phyloP scores from a whole-genome alignment of 2,888 invertebrate species.

The Opisthograptis luteolata region DNA sequence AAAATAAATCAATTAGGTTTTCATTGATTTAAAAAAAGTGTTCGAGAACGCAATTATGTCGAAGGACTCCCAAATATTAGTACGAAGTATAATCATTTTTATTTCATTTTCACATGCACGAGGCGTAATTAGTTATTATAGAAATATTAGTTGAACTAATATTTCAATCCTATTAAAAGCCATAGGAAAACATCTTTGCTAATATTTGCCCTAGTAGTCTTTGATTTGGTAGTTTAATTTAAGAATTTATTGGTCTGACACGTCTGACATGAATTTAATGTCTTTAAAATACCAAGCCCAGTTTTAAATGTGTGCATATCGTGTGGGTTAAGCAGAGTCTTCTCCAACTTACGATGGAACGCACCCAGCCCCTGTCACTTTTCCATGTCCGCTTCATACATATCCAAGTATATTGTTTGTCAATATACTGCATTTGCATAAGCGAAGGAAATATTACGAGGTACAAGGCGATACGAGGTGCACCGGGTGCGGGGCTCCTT shows the following conservation, averaged over 20 bases:
- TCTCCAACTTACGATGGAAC: conserved; percentile 33
- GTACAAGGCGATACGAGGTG: conserved; percentile 19
- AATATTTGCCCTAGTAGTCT: conserved; percentile 22
- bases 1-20: neutral
- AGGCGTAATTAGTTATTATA: too few relatives aligned
- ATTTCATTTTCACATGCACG: too few relatives aligned
- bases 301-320: conserved; percentile 32
- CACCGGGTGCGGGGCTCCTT: conserved; percentile 27
- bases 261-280: conserved; percentile 16
- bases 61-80: too few relatives aligned
- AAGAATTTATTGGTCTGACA: conserved; percentile 14
- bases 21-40: neutral
- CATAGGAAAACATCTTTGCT: conserved; percentile 16
- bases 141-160: too few relatives aligned
- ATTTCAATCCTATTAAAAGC: conserved; percentile 7
- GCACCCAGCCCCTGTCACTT: conserved; percentile 61
- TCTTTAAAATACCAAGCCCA: conserved; percentile 27
- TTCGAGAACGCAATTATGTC: neutral
- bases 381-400: conserved; percentile 70
- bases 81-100: too few relatives aligned
- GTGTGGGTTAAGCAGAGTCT: conserved; percentile 25
- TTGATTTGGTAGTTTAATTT: conserved; percentile 23
- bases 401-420: conserved; percentile 74
- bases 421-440: conserved; percentile 72
- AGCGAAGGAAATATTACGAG: conserved; percentile 63